Base-by-base conservation (phyloP, 1,140 invertebrate species). In the Scylla paramamosain region DNA sequence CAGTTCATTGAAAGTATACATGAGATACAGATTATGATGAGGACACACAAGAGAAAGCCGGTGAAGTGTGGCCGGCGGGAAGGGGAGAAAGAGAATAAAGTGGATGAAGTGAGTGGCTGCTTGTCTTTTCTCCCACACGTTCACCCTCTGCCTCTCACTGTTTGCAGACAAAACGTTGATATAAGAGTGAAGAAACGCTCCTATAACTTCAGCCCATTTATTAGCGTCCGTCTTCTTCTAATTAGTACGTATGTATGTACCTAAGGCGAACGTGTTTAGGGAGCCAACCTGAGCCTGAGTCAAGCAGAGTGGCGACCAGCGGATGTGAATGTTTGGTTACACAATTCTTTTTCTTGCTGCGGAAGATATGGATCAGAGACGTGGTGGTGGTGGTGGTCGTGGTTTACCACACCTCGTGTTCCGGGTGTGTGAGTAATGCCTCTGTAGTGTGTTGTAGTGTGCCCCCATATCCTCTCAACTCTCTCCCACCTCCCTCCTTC, bases 101-200 rank as follows among this genome's bases (percentile, higher is more conserved):
- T 77, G 67, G 20, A 77, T 77, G n/a, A n/a, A n/a, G 16, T 77
- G 12, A 77, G 20, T 77, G 67, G 25, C 25, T 20, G 20, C 67
- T 77, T 77, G 67, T 77, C 67, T 77, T n/a, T 25, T 77, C 67
- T 77, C 52, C 52, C 52, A 20, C 52, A 59, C 52, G 52, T 20
- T n/a, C 25, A 25, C 67, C 25, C 67, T 77, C 67, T n/a, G 12
- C n/a, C 67, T n/a, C 25, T 77, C 67, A 25, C 67, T 77, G 67
- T 77, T 77, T 77, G 67, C 67, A 77, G 67, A 77, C 67, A 77
- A 77, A 77, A 77, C 67, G 67, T 77, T 77, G 20, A 20, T 77
- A 25, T 77, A 77, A 77, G 67, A 77, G 16, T 3, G 67, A 77
- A n/a, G 67, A 7, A 77, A 77, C 67, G 12, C 67, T 77, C 67